These are phyloP conservation scores for Muntiacus reevesi DNA, from an alignment of 2,113 vertebrate species.

Conservation along the genomic window DNA sequence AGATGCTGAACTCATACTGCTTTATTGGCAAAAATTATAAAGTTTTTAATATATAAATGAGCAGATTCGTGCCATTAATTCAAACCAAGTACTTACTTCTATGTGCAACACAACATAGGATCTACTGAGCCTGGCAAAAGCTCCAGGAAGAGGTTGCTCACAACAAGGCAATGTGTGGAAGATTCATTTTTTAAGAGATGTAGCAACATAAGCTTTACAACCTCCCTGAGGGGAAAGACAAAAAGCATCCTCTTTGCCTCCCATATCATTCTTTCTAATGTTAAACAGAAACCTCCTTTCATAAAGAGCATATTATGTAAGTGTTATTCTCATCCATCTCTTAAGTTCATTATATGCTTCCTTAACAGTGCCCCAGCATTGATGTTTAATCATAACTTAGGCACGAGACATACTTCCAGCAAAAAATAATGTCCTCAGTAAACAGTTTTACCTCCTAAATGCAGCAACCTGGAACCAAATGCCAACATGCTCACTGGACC, in stretches of 20 bases:
- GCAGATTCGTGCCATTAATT: background rate
- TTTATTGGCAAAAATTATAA: background rate
- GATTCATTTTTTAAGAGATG: background rate
- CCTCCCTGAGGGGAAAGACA: background rate
- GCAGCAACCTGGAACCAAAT: background rate
- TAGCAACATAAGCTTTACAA: conserved; percentile 13
- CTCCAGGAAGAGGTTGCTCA: background rate
- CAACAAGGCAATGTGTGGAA: background rate
- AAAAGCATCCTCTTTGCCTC: background rate
- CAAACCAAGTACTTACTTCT: background rate
- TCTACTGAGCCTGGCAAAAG: background rate
- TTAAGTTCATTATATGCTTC: conserved; percentile 26
- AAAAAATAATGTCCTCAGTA: conserved; percentile 24
- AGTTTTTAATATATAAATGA: background rate
- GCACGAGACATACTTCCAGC: background rate
- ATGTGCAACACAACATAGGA: background rate
- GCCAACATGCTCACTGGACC: background rate
- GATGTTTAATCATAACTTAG: conserved; percentile 31
- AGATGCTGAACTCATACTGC: background rate
- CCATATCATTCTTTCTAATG: conserved; percentile 9
- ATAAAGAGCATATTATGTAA: conserved; percentile 25
- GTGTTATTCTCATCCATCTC: conserved; percentile 25
- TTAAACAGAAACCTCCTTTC: conserved; percentile 46
- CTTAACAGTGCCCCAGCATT: background rate
- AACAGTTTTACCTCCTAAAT: background rate